Conservation (phyloP, 1,140 invertebrate genomes). For the Drosophila burlai region DNA sequence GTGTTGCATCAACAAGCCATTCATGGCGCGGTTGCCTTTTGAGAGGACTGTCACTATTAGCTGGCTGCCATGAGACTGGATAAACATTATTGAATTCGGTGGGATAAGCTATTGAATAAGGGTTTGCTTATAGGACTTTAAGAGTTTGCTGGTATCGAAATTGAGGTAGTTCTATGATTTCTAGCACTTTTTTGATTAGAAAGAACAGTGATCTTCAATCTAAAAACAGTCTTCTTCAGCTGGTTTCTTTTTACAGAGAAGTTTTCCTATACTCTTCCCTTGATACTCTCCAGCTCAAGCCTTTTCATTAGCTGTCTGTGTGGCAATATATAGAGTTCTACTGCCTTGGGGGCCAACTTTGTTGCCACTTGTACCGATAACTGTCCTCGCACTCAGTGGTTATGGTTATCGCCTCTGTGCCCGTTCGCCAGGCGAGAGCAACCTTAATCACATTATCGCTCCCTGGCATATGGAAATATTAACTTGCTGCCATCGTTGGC, state of each 20-base stretch:
- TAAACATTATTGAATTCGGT: constrained; percentile 36
- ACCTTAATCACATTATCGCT: constrained; percentile 60
- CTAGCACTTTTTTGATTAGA: neutral
- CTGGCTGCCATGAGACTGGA: constrained; percentile 25
- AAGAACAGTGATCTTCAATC: neutral
- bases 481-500: constrained; percentile 54
- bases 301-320: constrained; percentile 1
- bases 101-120: neutral
- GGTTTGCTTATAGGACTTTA: neutral
- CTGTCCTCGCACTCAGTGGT: constrained; percentile 14
- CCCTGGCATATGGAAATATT: constrained; percentile 60
- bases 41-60: constrained; percentile 34
- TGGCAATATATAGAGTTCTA: constrained; percentile 16
- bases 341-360: constrained; percentile 18
- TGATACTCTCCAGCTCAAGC: neutral
- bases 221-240: neutral
- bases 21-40: constrained; percentile 38
- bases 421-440: constrained; percentile 23
- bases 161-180: neutral
- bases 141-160: neutral
- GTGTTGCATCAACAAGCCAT: constrained; percentile 62
- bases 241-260: neutral
- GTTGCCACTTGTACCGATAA: constrained; percentile 26
- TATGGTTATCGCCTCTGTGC: constrained; percentile 30
- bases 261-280: neutral